These are phyloP conservation scores for Lethrus apterus DNA, from an alignment of 1,140 invertebrate genomes.

Conservation along the genomic window DNA sequence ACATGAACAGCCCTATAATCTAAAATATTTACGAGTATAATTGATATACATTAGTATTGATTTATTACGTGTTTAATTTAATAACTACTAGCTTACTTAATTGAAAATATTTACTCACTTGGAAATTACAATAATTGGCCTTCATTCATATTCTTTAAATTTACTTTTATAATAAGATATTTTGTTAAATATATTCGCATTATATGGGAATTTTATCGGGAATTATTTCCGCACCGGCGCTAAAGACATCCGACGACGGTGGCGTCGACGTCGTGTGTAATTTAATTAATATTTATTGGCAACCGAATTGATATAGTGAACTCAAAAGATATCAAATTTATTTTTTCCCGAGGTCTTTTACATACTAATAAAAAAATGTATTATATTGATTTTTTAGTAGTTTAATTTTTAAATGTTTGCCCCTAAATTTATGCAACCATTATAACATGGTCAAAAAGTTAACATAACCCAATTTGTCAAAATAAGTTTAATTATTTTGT, in stretches of 20 bases:
- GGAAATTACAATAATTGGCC: conserved; percentile 38
- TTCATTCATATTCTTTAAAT: conserved; percentile 40
- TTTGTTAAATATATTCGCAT: background rate
- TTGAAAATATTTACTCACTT: conserved; percentile 31
- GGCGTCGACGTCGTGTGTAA: conserved; percentile 6
- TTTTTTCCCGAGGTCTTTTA: too few species aligned
- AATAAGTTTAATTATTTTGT: too few species aligned
- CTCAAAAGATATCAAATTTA: too few species aligned
- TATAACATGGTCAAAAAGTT: too few species aligned
- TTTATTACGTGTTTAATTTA: background rate
- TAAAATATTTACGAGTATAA: conserved; percentile 37
- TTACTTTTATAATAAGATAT: background rate
- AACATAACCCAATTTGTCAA: too few species aligned
- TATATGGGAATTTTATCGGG: background rate
- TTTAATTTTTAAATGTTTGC: too few species aligned
- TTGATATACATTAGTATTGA: background rate
- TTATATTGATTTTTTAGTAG: too few species aligned
- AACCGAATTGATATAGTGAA: too few species aligned
- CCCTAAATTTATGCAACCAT: too few species aligned
- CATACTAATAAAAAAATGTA: too few species aligned
- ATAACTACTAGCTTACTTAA: too few species aligned
- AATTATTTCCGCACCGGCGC: background rate
- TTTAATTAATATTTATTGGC: too few species aligned
- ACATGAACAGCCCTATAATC: conserved; percentile 69
- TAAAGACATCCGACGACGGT: background rate